Percentiles rank a stretch among this genome's conserved stretches.
Evolutionary conservation across 2,113 vertebrate genomes (phyloP).

Genomic region (Siniperca chuatsi): DNA sequence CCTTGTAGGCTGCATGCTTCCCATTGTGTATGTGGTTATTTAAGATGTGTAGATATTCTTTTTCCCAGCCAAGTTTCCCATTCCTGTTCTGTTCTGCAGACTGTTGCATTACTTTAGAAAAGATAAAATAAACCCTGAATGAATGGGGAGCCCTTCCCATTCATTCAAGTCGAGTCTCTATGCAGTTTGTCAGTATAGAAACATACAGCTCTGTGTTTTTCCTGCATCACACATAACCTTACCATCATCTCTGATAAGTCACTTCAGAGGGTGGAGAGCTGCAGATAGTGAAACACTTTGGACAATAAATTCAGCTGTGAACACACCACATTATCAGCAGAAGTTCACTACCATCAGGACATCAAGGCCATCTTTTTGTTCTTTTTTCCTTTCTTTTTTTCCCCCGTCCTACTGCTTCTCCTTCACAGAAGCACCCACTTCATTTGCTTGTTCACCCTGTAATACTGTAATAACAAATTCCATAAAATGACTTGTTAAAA

Average conservation of each 20-base stretch:
- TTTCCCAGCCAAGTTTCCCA: neutral
- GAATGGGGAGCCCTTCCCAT: neutral
- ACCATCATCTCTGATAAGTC: neutral
- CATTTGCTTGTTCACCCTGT: neutral
- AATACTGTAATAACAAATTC: neutral
- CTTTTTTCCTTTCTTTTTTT: neutral
- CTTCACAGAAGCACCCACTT: neutral
- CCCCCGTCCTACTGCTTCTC: neutral
- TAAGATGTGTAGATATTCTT: neutral
- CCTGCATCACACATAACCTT: neutral
- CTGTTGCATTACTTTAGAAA: neutral
- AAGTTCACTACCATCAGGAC: neutral
- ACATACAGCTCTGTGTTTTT: neutral
- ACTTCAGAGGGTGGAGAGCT: neutral
- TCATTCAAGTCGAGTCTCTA: neutral
- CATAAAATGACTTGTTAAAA: neutral
- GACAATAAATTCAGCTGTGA: constrained; percentile 1
- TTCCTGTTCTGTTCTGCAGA: neutral
- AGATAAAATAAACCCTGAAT: neutral
- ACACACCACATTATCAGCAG: neutral
- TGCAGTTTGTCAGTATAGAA: neutral
- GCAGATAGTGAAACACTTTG: neutral
- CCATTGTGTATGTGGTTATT: neutral
- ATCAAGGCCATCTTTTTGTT: neutral
- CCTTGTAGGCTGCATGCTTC: neutral